Evolutionary conservation across 1,140 invertebrate genomes (phyloP), one percentile per base, ranked within the genome.

Genomic region (Amyelois transitella): DNA sequence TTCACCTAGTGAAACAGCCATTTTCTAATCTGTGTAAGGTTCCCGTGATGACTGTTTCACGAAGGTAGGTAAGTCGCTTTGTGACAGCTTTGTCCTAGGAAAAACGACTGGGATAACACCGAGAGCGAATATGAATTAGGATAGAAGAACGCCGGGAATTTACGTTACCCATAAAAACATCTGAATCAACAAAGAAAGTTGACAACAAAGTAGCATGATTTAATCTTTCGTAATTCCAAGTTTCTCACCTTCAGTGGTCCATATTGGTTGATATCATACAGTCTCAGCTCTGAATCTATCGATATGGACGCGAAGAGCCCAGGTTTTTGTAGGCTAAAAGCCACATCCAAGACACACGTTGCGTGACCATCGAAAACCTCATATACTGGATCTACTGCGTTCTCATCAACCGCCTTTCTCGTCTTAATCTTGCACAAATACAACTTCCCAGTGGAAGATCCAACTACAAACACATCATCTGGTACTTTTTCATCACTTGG

Each of bases 221-320:
- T 10, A 28, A 28, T 6, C 25, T 10, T 38, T 38, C 32, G 8
- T n/a, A n/a, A 38, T 10, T 38, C 14, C n/a, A 47, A 17, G 17
- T 47, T 21, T 32, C 49, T 54, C 44, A 82, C 84, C 74, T 79
- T 85, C 20, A 87, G 48, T 7, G 79, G 79, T 44, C 53, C 61
- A 0, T 53, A 7, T 47, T 85, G 81, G 6, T 62, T 69, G 3
- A 84, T 57, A 58, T 81, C 69, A 58, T 86, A 87, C 0, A 87
- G 54, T 17, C 76, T 59, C 19, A 85, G 20, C 53, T 86, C 81
- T 0, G 81, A 78, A 52, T 86, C 81, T 44, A 80, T 79, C 0
- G 81, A 83, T 6, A 84, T 38, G 0, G 82, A 80, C 0, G 73
- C 72, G 22, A 87, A 83, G 0, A 85, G 21, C 0, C 71, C 74